phyloP scores from a whole-genome alignment of 2,113 vertebrate species.

The Psittacula cyanocephala region DNA sequence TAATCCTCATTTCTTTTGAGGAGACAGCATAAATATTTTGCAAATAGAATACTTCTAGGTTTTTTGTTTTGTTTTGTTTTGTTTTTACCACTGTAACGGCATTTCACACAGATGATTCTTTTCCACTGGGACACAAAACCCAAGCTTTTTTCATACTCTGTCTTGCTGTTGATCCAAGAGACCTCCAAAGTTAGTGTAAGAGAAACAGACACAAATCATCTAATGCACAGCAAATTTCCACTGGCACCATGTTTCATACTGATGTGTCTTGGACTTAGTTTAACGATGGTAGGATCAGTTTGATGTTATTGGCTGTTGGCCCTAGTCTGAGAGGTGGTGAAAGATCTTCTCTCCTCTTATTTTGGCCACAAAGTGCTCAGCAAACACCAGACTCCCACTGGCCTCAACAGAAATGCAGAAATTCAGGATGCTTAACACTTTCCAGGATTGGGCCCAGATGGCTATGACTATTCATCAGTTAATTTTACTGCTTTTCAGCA shows the following conservation, averaged over 20 bases:
- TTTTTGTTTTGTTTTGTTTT: background rate
- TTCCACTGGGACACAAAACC: background rate
- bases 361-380: background rate
- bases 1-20: background rate
- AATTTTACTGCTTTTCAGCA: conserved; percentile 55
- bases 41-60: background rate
- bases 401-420: background rate
- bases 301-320: background rate
- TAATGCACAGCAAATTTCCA: background rate
- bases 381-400: background rate
- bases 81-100: background rate
- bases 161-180: conserved; percentile 2
- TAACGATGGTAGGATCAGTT: background rate
- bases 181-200: background rate
- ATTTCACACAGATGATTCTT: conserved; percentile 19
- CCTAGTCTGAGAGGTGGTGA: background rate
- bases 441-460: background rate
- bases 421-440: background rate
- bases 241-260: background rate
- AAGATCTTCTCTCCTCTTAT: background rate
- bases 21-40: conserved; percentile 32
- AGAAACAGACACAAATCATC: conserved; percentile 15
- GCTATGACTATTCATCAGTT: background rate
- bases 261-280: background rate
- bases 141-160: background rate